Evolutionary conservation across 2,797 vertebrate genomes (phyloP), one percentile per base, ranked within the genome.

Genomic region (Triplophysa bombifrons): DNA sequence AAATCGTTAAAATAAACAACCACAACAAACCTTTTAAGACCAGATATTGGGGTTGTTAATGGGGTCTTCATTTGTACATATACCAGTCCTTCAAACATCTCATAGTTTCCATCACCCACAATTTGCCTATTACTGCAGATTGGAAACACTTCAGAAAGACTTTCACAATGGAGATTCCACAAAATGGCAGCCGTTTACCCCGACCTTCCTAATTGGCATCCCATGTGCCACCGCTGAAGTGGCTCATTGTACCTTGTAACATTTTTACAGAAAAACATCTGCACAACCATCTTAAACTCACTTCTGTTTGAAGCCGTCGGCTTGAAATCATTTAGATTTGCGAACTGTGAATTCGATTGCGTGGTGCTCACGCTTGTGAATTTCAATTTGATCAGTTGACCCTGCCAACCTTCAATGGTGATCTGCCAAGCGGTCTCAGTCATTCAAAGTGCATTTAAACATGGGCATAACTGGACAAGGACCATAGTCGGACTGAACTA

Each of bases 251-350:
- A 78, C 72, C 79, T 76, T 86, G 81, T 85, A 67, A 83, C 84
- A 75, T 87, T 70, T 38, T 7, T 30, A 85, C 87, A 83, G 72
- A 78, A 82, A 72, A 66, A 82, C 66, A 88, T 88, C 30, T 34
- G 61, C 87, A 84, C 78, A 85, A 78, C 64, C 63, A 66, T 50
- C 70, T 25, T 22, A 58, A 75, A 86, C 77, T 82, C 84, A 30
- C 83, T 86, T 80, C 88, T 83, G 83, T 80, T 65, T 67, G 13
- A 76, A 67, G 34, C 67, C 17, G 44, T 76, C 60, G 69, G 70
- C 85, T 81, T 87, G 69, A 84, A 87, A 82, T 75, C 56, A 76
- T 85, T 56, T n/a, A 88, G 88, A 85, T 85, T 87, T 85, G 82
- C 84, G 80, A 88, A 86, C 72, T 74, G 71, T 83, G 76, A 74